phyloP scores from a whole-genome alignment of 2,797 vertebrate species.

The Arrhamphus sclerolepis region DNA sequence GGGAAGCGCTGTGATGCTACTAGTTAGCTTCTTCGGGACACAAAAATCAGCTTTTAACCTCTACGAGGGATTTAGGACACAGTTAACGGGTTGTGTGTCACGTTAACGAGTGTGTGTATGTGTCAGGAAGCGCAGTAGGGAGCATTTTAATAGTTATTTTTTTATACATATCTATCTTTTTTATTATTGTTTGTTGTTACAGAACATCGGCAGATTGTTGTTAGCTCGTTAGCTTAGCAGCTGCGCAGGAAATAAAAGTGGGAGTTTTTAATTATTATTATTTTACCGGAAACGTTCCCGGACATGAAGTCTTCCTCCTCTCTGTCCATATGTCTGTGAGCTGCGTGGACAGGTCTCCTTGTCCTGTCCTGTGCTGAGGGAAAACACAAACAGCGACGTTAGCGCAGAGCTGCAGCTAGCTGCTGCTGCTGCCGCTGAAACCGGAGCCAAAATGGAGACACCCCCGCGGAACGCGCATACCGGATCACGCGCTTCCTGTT shows the following conservation, averaged over 20 bases:
- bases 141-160: no score
- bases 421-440: neutral
- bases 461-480: constrained; percentile 39
- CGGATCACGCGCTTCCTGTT: constrained; percentile 4
- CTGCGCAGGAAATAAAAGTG: constrained; percentile 49
- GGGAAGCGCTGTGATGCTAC: no score
- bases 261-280: no score
- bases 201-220: neutral
- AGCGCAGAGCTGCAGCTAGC: constrained; percentile 12
- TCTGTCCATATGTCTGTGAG: constrained; percentile 71
- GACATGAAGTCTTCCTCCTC: constrained; percentile 79
- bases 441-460: constrained; percentile 54
- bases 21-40: no score
- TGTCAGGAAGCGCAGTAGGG: no score
- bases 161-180: no score
- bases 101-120: no score
- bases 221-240: neutral
- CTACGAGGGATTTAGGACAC: no score
- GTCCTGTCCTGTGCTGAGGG: rapidly evolving
- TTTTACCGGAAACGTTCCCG: constrained; percentile 77
- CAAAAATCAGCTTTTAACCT: no score
- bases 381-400: neutral
- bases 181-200: neutral
- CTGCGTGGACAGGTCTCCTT: neutral
- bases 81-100: no score